Conservation (phyloP, 2,113 vertebrate species). For the Sakesphorus luctuosus region DNA sequence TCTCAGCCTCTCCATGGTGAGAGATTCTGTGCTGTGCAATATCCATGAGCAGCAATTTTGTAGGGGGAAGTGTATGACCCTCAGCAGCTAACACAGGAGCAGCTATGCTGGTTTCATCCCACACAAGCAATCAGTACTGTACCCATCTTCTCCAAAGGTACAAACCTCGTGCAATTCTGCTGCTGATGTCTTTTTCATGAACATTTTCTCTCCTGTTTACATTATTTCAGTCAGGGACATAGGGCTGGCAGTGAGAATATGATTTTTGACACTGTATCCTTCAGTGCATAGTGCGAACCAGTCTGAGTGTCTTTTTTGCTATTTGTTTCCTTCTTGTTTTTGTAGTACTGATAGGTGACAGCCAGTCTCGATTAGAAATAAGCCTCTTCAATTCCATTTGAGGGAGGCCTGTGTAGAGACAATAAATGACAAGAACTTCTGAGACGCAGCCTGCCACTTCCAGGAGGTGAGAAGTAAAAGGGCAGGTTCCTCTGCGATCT, state of each 20-base stretch:
- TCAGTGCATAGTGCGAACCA: background rate
- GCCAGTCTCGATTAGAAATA: background rate
- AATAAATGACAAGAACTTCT: background rate
- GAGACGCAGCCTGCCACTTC: background rate
- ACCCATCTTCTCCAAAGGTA: background rate
- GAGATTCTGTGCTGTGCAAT: background rate
- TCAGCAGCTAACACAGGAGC: background rate
- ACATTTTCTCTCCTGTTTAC: background rate
- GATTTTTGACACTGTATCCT: background rate
- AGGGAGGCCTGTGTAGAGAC: background rate
- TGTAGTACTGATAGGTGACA: background rate
- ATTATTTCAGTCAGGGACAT: background rate
- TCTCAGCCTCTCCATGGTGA: background rate
- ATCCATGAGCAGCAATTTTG: background rate
- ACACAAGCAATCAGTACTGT: background rate
- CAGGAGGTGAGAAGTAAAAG: slow-evolving; percentile 5
- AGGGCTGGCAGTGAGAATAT: background rate
- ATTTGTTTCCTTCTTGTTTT: background rate
- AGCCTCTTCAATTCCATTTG: background rate
- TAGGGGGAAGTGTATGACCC: background rate
- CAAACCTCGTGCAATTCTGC: background rate
- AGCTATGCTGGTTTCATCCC: background rate
- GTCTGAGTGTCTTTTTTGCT: background rate
- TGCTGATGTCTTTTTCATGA: background rate
- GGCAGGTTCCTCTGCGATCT: background rate